Evolutionary conservation across 2,888 invertebrate genomes (phyloP).

Genomic region (Cephus pulcher): DNA sequence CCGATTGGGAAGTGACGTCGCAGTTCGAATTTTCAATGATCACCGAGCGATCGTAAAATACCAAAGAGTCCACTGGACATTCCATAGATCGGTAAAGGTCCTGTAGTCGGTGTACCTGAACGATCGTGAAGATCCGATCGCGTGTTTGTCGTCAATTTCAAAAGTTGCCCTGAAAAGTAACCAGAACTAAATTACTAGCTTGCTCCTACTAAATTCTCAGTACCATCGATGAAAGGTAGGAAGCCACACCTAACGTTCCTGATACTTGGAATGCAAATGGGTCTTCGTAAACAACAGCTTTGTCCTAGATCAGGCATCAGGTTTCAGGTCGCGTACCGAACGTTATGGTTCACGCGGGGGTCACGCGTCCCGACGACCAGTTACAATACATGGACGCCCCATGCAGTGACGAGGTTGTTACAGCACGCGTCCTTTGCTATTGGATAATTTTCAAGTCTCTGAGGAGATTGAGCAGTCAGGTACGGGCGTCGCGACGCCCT

Average conservation of each 20-base stretch:
- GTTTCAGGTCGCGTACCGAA: slow-evolving; percentile 26
- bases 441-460: background rate
- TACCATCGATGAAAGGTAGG: background rate
- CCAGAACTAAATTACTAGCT: background rate
- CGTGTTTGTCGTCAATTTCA: background rate
- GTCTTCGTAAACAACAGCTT: slow-evolving; percentile 20
- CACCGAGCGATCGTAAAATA: background rate
- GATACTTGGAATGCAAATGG: slow-evolving; percentile 24
- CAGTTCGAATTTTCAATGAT: background rate
- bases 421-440: background rate
- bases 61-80: background rate
- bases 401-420: background rate
- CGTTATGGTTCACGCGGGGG: background rate
- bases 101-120: too few species aligned
- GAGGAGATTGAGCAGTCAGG: background rate
- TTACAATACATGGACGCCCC: background rate
- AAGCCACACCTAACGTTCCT: slow-evolving; percentile 11
- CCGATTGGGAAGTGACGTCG: background rate
- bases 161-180: background rate
- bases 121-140: background rate
- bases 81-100: background rate
- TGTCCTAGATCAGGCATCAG: slow-evolving; percentile 20
- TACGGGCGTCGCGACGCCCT: background rate
- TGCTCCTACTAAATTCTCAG: background rate
- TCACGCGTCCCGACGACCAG: background rate